Conservation (phyloP, 2,113 vertebrate genomes). For the Osmerus eperlanus region DNA sequence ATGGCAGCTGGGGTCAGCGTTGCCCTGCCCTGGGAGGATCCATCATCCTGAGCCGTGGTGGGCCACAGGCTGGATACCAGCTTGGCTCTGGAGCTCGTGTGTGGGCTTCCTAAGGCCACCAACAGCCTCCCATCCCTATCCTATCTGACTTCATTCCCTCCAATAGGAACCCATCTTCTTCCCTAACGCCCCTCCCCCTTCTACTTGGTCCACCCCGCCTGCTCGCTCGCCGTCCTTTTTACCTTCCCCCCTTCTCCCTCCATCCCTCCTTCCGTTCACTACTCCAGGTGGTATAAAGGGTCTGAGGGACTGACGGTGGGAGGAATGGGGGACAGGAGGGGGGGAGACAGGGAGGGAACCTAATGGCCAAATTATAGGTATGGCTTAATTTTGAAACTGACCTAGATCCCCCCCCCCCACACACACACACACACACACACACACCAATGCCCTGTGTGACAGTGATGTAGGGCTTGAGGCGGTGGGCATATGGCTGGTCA, state of each 20-base stretch:
- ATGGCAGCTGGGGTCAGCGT: constrained; percentile 61
- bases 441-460: constrained; percentile 44
- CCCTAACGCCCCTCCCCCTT: constrained; percentile 9
- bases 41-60: constrained; percentile 43
- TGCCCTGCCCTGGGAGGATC: constrained; percentile 43
- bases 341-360: constrained; percentile 26
- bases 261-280: not conserved
- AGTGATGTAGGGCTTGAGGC: constrained; percentile 66
- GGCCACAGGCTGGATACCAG: not conserved
- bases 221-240: not conserved
- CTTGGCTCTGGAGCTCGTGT: too few species aligned
- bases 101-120: not conserved
- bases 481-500: constrained; percentile 74
- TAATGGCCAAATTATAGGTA: constrained; percentile 32
- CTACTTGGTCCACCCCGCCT: not conserved
- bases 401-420: constrained; percentile 38
- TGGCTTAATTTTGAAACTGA: constrained; percentile 26
- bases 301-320: too few species aligned
- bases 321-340: not conserved
- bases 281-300: too few species aligned
- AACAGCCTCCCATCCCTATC: not conserved
- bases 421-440: constrained; percentile 14
- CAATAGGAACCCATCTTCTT: constrained; percentile 7
- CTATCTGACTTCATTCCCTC: not conserved
- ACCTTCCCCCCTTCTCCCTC: not conserved